These are phyloP conservation scores for Microchirus variegatus DNA, from an alignment of 2,797 vertebrate genomes.

Conservation along the genomic window DNA sequence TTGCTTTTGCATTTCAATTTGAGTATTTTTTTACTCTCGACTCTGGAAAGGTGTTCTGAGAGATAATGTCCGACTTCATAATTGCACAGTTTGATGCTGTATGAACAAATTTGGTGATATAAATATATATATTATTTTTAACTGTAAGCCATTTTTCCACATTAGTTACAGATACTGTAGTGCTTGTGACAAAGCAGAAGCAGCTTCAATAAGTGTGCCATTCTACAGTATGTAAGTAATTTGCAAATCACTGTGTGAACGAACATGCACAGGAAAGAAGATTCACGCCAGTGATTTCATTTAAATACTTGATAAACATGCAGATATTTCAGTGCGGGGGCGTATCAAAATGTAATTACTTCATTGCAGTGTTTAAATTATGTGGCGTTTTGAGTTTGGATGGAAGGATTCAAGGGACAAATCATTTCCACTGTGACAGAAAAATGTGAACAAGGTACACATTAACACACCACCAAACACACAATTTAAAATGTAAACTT, in stretches of 20 bases:
- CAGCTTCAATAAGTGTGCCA: background rate
- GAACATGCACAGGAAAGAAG: too few relatives aligned
- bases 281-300: too few relatives aligned
- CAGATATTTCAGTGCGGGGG: background rate
- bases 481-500: slow-evolving; percentile 5
- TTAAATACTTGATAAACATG: too few relatives aligned
- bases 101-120: background rate
- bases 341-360: background rate
- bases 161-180: background rate
- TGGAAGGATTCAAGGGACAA: background rate
- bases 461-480: slow-evolving; percentile 14
- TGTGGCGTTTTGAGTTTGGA: background rate
- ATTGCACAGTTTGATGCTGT: background rate
- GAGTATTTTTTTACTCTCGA: too few relatives aligned
- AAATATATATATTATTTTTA: background rate
- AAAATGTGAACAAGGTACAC: slow-evolving; percentile 31
- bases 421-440: slow-evolving; percentile 14
- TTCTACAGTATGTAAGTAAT: too few relatives aligned
- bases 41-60: background rate
- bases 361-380: slow-evolving; percentile 11
- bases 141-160: background rate
- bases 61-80: background rate
- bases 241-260: too few relatives aligned
- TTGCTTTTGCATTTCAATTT: too few relatives aligned
- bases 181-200: background rate